A percentile compares a stretch with the other conserved stretches of the same genome.
phyloP scores from a whole-genome alignment of 1,140 invertebrate genomes.

The Leptinotarsa defecta region DNA sequence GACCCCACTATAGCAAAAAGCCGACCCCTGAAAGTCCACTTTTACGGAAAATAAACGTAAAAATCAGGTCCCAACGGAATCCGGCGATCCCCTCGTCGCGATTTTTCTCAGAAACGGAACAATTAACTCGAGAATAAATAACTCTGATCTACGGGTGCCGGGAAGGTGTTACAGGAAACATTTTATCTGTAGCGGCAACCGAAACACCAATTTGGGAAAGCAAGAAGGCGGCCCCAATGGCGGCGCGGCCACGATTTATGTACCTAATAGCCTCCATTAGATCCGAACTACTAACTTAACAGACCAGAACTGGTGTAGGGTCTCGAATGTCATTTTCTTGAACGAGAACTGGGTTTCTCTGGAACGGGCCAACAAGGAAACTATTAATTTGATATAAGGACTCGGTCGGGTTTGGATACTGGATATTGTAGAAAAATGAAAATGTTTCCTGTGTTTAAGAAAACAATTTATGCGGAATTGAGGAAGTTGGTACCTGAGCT shows the following conservation, averaged over 20 bases:
- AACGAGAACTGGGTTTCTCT: not conserved
- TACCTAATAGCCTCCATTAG: constrained; percentile 23
- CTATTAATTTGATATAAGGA: not conserved
- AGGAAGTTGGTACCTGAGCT: no score
- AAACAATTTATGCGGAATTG: no score
- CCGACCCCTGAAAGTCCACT: no score
- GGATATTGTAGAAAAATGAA: no score
- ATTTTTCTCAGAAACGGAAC: not conserved
- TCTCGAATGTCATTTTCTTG: constrained; percentile 13
- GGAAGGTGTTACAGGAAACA: constrained; percentile 1
- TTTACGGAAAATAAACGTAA: no score
- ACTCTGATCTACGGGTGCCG: not conserved
- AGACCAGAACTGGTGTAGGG: constrained; percentile 5
- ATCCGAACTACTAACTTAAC: constrained; percentile 18
- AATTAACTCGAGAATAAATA: constrained; percentile 1
- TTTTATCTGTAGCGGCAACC: not conserved
- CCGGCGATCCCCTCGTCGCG: no score
- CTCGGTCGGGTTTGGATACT: not conserved
- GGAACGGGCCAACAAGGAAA: not conserved
- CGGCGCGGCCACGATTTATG: constrained; percentile 15
- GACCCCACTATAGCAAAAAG: no score
- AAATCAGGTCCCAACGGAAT: no score
- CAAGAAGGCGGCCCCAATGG: constrained; percentile 5
- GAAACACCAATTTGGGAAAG: constrained; percentile 20
- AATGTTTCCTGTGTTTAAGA: no score